A percentile compares a stretch with the other conserved stretches of the same genome.
Conservation (phyloP, 2,888 invertebrate species). For the Drosophila anomalata region DNA sequence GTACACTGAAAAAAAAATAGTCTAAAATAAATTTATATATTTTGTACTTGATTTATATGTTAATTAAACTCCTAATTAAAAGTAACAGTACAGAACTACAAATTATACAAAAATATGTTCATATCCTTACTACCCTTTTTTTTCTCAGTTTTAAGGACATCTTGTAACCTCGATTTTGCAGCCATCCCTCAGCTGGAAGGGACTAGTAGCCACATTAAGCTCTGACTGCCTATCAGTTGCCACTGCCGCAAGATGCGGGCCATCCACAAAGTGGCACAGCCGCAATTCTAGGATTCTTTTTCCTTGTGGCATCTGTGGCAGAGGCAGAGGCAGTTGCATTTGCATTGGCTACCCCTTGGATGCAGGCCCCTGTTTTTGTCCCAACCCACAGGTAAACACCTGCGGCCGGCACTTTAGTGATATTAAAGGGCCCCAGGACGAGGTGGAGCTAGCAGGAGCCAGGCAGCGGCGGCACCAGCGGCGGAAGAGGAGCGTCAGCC, state of each 20-base stretch:
- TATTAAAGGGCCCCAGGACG: slow-evolving; percentile 53
- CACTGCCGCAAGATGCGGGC: slow-evolving; percentile 27
- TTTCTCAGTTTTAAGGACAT: background rate
- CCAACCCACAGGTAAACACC: slow-evolving; percentile 51
- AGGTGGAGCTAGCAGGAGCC: background rate
- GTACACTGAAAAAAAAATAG: background rate
- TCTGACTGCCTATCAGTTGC: slow-evolving; percentile 26
- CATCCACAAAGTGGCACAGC: slow-evolving; percentile 24
- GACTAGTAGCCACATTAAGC: slow-evolving; percentile 1
- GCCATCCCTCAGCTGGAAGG: slow-evolving; percentile 15
- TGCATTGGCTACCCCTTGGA: slow-evolving; percentile 52
- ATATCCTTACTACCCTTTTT: background rate
- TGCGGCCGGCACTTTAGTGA: slow-evolving; percentile 59
- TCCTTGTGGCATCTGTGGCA: slow-evolving; percentile 4
- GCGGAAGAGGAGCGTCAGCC: slow-evolving; percentile 27
- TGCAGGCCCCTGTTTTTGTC: background rate
- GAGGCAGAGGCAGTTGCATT: slow-evolving; percentile 44
- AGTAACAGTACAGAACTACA: too few relatives aligned
- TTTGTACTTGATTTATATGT: too few relatives aligned
- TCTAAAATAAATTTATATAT: background rate
- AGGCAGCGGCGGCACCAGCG: background rate
- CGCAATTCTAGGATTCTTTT: slow-evolving; percentile 5
- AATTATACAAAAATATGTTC: too few relatives aligned
- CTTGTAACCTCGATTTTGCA: slow-evolving; percentile 7
- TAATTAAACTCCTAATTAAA: too few relatives aligned